Conservation (phyloP, 2,888 invertebrate species). For the Ametastegia equiseti region DNA sequence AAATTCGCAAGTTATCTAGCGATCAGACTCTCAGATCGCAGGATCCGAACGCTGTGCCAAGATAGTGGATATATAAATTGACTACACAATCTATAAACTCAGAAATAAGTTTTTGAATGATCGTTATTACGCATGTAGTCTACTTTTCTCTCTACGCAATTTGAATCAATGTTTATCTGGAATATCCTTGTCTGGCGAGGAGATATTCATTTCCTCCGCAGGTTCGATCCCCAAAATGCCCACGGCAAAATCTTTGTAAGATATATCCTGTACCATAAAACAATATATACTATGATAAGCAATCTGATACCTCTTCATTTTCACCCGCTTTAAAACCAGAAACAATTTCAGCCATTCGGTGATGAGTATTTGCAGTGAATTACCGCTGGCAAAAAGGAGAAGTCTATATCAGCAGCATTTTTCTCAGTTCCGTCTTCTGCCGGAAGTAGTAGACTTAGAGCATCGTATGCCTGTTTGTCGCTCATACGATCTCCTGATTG, state of each 20-base stretch:
- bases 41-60: constrained; percentile 9
- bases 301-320: constrained; percentile 47
- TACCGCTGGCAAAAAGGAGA: constrained; percentile 64
- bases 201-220: constrained; percentile 59
- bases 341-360: not conserved
- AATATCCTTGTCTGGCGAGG: constrained; percentile 39
- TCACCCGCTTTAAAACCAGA: not conserved
- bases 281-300: constrained; percentile 68
- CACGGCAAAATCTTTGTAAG: constrained; percentile 69
- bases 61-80: not conserved
- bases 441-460: constrained; percentile 59
- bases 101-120: not conserved
- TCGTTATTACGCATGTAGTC: constrained; percentile 7
- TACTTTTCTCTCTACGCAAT: not conserved
- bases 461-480: constrained; percentile 59
- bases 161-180: not conserved
- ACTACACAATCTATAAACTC: not conserved
- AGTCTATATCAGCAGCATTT: constrained; percentile 25
- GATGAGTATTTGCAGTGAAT: not conserved
- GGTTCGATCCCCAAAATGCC: constrained; percentile 66
- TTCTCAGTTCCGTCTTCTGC: constrained; percentile 51
- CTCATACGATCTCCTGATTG: constrained; percentile 62
- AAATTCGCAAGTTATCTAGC: constrained; percentile 9
- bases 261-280: constrained; percentile 70
- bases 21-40: not conserved